Conservation (phyloP, 2,888 invertebrate genomes). For the Operophtera brumata region DNA sequence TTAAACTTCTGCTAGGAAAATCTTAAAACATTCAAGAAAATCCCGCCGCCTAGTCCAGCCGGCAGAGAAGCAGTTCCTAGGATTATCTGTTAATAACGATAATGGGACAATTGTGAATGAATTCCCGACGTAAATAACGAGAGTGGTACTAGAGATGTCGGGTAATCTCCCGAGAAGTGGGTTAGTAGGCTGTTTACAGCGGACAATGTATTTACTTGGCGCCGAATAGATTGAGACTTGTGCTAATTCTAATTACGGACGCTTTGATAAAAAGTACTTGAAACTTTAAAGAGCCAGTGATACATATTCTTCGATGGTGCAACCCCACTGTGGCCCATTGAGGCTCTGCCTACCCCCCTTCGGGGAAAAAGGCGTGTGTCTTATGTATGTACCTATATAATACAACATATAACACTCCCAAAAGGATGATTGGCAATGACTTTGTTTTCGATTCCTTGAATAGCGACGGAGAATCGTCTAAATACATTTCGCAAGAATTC, state of each 20-base stretch:
- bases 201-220: conserved; percentile 23
- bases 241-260: conserved; percentile 18
- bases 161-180: conserved; percentile 24
- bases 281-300: neutral
- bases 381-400: too few species aligned
- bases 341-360: too few species aligned
- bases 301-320: too few species aligned
- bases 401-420: too few species aligned
- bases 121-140: conserved; percentile 16
- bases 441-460: too few species aligned
- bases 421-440: too few species aligned
- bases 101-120: conserved; percentile 23
- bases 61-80: conserved; percentile 7
- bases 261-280: too few species aligned
- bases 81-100: conserved; percentile 25
- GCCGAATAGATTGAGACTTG: conserved; percentile 13
- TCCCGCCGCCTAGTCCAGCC: neutral
- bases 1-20: conserved; percentile 10
- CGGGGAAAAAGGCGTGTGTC: too few species aligned
- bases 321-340: too few species aligned
- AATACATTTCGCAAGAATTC: too few species aligned
- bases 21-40: conserved; percentile 8
- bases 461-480: too few species aligned
- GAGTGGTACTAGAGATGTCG: conserved; percentile 15
- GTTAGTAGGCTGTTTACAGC: conserved; percentile 23